Evolutionary conservation across 2,797 vertebrate genomes (phyloP), one percentile per base, ranked within the genome.

Genomic region (Denticeps clupeoides): DNA sequence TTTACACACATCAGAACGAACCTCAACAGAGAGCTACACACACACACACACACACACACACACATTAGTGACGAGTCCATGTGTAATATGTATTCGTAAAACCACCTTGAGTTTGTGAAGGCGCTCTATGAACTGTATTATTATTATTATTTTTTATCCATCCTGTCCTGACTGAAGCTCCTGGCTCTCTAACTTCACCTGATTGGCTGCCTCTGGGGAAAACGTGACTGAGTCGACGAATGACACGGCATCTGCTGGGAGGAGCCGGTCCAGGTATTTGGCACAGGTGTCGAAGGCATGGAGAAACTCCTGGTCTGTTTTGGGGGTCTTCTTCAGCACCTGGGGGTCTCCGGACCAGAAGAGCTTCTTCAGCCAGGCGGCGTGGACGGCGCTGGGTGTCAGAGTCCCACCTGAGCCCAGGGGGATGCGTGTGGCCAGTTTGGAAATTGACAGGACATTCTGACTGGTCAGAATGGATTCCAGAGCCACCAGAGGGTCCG

Each of bases 341-440:
- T 95, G 85, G 1, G 83, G 71, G 74, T 99, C 94, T 1, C 93
- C 93, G 7, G 72, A 79, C 93, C 93, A 99, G 62, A 97, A 97
- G 13, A 97, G 63, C 50, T 89, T 95, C 67, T 80, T 77, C 19
- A 97, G 67, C 93, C 93, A 99, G 1, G 67, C 49, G 2, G 80
- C 51, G 31, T 97, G 90, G 32, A 97, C 46, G 0, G 82, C 78
- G 32, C 91, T 93, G 2, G 90, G n/a, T 3, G 86, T 85, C 1
- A 95, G 77, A 3, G 73, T 61, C 4, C 38, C 63, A 0, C 82
- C 86, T 15, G 74, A 83, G 1, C 72, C 77, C 38, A 73, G 65
- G 1, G 88, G 89, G 64, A 99, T 82, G 47, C 71, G 80, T 35
- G 77, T 62, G 38, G 82, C 86, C 19, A 97, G 85, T 63, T 95